phyloP scores from a whole-genome alignment of 2,888 invertebrate genomes.

The Hyppa rectilinea region DNA sequence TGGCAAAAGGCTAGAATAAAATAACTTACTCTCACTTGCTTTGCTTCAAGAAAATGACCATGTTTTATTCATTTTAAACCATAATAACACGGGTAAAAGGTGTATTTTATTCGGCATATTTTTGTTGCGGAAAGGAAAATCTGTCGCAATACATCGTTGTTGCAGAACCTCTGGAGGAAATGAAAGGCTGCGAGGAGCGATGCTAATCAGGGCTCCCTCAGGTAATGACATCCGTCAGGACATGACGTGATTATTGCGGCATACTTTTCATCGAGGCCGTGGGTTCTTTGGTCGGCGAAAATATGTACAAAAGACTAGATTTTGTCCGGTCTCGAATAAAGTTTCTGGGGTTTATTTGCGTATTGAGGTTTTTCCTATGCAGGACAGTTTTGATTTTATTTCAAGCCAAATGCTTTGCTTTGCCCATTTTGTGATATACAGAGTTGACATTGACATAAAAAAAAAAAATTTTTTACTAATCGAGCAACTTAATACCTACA shows the following conservation, averaged over 20 bases:
- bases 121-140: constrained; percentile 16
- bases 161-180: constrained; percentile 43
- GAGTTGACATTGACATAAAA: no score
- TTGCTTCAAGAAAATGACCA: background rate
- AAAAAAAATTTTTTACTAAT: no score
- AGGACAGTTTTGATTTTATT: background rate
- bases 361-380: background rate
- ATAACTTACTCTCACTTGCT: background rate
- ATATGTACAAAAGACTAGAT: background rate
- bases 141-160: constrained; percentile 43
- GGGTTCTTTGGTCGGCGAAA: no score
- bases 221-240: constrained; percentile 50
- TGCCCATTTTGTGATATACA: background rate
- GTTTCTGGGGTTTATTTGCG: background rate
- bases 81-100: no score
- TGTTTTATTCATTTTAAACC: background rate
- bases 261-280: background rate
- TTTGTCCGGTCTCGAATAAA: background rate
- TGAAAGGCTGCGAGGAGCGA: constrained; percentile 22
- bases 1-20: background rate
- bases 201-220: constrained; percentile 48
- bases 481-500: no score
- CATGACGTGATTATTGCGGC: background rate
- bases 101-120: constrained; percentile 15
- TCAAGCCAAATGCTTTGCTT: background rate